These are phyloP conservation scores for Drosophila borealis DNA, from an alignment of 2,888 invertebrate species.

Conservation along the genomic window DNA sequence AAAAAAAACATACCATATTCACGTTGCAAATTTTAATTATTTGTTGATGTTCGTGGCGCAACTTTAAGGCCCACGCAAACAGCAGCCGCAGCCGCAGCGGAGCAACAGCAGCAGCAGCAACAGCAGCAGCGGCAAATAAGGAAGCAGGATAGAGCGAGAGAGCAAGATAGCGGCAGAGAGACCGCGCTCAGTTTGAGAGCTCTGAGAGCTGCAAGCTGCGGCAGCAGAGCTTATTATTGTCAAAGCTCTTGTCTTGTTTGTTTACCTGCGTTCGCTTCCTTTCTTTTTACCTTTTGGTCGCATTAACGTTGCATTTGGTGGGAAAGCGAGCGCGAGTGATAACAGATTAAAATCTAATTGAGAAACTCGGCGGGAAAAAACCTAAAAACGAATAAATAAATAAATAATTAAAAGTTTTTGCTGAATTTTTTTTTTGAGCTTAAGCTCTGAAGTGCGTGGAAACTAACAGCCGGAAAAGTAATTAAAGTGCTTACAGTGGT, in stretches of 20 bases:
- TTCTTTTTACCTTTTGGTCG: constrained; percentile 2
- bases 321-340: background rate
- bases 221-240: constrained; percentile 19
- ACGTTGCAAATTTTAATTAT: constrained; percentile 67
- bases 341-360: constrained; percentile 2
- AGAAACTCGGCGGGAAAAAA: background rate
- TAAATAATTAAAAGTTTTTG: background rate
- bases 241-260: constrained; percentile 17
- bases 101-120: too few relatives aligned
- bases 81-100: background rate
- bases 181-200: background rate
- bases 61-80: constrained; percentile 46
- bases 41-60: constrained; percentile 44
- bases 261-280: background rate
- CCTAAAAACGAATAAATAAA: background rate
- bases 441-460: constrained; percentile 1
- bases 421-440: background rate
- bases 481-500: too few relatives aligned
- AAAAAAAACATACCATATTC: constrained; percentile 32
- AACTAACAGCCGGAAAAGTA: too few relatives aligned
- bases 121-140: too few relatives aligned
- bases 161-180: background rate
- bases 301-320: constrained; percentile 27
- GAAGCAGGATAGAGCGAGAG: background rate
- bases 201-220: background rate